Percentiles rank a stretch among this genome's conserved stretches.
phyloP scores from a whole-genome alignment of 2,888 invertebrate genomes.

The Lasioglossum leucozonium region DNA sequence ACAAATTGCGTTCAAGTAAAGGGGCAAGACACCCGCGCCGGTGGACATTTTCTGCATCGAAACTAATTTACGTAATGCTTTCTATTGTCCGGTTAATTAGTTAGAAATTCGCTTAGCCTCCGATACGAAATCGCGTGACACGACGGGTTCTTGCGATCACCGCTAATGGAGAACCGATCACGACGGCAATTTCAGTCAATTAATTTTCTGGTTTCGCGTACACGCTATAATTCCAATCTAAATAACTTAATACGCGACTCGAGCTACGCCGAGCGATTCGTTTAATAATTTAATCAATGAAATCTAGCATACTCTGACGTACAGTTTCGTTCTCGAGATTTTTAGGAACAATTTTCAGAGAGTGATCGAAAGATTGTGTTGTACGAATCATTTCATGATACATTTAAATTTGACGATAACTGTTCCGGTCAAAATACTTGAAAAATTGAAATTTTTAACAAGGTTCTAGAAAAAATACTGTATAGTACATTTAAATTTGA shows the following conservation, averaged over 20 bases:
- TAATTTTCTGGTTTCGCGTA: background rate
- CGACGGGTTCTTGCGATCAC: constrained; percentile 32
- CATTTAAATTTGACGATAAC: background rate
- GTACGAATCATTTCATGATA: background rate
- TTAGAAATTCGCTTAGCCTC: background rate
- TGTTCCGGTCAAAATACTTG: background rate
- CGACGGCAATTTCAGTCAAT: background rate
- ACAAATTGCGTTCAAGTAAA: background rate
- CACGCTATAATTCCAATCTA: background rate
- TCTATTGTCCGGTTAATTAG: constrained; percentile 1
- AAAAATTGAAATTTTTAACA: background rate
- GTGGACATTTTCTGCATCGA: constrained; percentile 7
- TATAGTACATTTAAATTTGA: no score
- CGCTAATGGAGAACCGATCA: background rate
- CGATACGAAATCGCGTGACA: background rate
- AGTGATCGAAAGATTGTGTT: background rate
- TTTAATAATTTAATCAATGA: background rate
- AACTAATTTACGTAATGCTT: constrained; percentile 4
- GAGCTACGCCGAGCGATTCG: background rate
- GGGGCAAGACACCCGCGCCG: background rate
- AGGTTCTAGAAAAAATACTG: no score
- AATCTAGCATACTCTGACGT: background rate
- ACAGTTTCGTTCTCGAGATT: no score
- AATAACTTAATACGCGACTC: background rate
- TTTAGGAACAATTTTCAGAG: background rate